A percentile compares a stretch with the other conserved stretches of the same genome.
These are phyloP conservation scores for Ectropis crepuscularia DNA, from an alignment of 2,888 invertebrate species.

Conservation along the genomic window DNA sequence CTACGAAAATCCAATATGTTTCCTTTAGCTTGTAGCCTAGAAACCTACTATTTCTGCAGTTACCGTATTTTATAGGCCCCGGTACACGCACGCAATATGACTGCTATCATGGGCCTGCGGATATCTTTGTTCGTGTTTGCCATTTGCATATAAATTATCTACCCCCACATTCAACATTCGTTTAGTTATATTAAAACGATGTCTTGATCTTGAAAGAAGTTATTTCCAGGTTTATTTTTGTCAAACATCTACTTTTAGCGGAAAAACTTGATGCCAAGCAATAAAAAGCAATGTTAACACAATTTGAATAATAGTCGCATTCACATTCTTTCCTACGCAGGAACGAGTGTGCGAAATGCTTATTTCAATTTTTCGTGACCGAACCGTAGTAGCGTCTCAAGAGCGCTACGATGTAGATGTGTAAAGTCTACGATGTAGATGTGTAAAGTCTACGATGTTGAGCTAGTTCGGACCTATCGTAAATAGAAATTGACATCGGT, in stretches of 20 bases:
- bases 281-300: slow-evolving; percentile 45
- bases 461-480: slow-evolving; percentile 54
- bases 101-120: slow-evolving; percentile 21
- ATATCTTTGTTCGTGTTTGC: slow-evolving; percentile 26
- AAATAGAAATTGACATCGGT: slow-evolving; percentile 69
- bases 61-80: slow-evolving; percentile 29
- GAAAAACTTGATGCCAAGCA: slow-evolving; percentile 34
- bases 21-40: slow-evolving; percentile 30
- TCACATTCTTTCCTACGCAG: slow-evolving; percentile 43
- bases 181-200: slow-evolving; percentile 26
- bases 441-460: slow-evolving; percentile 32
- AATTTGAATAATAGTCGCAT: slow-evolving; percentile 46
- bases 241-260: slow-evolving; percentile 31
- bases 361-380: slow-evolving; percentile 45
- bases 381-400: slow-evolving; percentile 25
- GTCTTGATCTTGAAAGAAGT: slow-evolving; percentile 25
- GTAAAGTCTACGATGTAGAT: slow-evolving; percentile 16
- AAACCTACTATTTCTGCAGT: slow-evolving; percentile 29
- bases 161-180: slow-evolving; percentile 15
- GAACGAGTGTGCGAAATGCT: slow-evolving; percentile 46
- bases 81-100: slow-evolving; percentile 30
- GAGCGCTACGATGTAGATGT: slow-evolving; percentile 25
- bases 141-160: slow-evolving; percentile 24
- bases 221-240: slow-evolving; percentile 32
- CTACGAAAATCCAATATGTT: slow-evolving; percentile 44